Base-by-base conservation (phyloP, 2,797 vertebrate genomes). In the Sylvilagus floridanus region DNA sequence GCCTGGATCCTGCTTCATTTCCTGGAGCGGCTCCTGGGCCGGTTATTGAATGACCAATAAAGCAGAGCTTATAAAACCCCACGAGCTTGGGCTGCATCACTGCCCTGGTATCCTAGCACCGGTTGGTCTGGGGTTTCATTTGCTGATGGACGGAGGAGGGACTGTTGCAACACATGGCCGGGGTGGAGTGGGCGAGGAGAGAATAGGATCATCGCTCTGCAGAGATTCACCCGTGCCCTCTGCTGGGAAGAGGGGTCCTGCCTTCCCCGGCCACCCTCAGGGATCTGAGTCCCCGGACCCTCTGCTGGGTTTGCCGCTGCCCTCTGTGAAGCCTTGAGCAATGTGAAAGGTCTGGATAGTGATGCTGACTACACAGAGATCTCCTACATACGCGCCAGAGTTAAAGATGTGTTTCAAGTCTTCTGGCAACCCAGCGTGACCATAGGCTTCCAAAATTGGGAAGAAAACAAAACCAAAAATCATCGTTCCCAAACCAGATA, bases 21-120 rank as follows among this genome's bases (percentile, higher is more conserved):
- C 94, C 90, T 93, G 94, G 65, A 62, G 90, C 30, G 24, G 54
- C 84, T 91, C 77, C 37, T 60, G 28, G 8, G 68, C 62, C 81
- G 77, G 52, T 73, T 71, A 91, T 10, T 81, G 63, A 91, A 87
- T 35, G 68, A 16, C 90, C 81, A 90, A 88, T 96, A 92, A 96
- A 95, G 66, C 22, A 2, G 62, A 77, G 57, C 94, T 93, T 63
- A 91, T 96, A 87, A 96, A 91, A 37, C 68, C 72, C 13, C 0
- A 47, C 1, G 0, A 68, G 50, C 57, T 24, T 17, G 54, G 63
- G 62, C 68, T 68, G 50, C 22, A 10, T 84, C 7, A 28, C 79
- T 73, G 62, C 72, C 30, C 0, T 42, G 32, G 87, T 50, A 63
- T 57, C 92, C 72, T 57, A 57, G 87, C 76, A 71, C 60, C 54